A percentile compares a stretch with the other conserved stretches of the same genome.
Evolutionary conservation across 2,113 vertebrate species (phyloP).

Genomic region (Syngnathus typhle): DNA sequence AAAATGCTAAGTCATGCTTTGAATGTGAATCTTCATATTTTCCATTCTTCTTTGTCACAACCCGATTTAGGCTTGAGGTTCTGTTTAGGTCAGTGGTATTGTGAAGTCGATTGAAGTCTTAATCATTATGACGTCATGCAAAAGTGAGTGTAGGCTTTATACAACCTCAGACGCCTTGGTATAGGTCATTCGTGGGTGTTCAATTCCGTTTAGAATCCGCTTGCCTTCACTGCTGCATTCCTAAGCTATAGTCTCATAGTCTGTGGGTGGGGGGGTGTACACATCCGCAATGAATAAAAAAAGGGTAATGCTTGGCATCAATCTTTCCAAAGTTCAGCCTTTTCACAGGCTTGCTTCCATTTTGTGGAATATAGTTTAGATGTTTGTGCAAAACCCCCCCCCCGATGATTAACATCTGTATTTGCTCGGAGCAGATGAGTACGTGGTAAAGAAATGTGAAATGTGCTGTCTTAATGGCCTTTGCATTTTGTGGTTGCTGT

Average conservation of each 20-base stretch:
- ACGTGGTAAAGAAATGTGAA: conserved; percentile 17
- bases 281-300: conserved; percentile 9
- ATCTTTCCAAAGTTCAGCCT: conserved; percentile 33
- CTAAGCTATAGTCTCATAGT: conserved; percentile 39
- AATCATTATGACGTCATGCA: background rate
- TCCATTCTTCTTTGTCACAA: background rate
- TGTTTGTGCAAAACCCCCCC: conserved; percentile 25
- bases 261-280: conserved; percentile 20
- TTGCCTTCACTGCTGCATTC: conserved; percentile 40
- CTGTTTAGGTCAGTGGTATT: background rate
- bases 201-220: conserved; percentile 24
- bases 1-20: background rate
- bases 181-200: background rate
- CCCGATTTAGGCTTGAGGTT: background rate
- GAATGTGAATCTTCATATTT: background rate
- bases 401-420: conserved; percentile 29
- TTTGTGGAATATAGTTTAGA: conserved; percentile 39
- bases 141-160: background rate
- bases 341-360: conserved; percentile 30
- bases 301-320: conserved; percentile 15
- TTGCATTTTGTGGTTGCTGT: conserved; percentile 14
- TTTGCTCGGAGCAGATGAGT: conserved; percentile 25
- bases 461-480: conserved; percentile 11
- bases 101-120: background rate
- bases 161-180: background rate